Conservation (phyloP, 2,797 vertebrate genomes). For the Jordanella pulchra region DNA sequence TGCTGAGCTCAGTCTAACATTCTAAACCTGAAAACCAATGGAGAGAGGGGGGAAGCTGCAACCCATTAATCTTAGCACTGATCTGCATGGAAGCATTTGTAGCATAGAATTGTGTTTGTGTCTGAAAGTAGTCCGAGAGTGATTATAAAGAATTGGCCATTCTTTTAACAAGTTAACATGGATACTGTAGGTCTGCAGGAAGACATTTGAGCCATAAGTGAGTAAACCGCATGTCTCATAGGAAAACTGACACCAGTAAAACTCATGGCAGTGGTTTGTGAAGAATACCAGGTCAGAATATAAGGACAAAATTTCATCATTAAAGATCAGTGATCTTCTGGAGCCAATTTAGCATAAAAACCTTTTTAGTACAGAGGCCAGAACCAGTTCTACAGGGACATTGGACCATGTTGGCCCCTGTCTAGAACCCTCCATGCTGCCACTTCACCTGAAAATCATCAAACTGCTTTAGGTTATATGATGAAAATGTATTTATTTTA, state of each 20-base stretch:
- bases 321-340: not conserved
- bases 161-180: not conserved
- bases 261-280: not conserved
- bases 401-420: too few relatives aligned
- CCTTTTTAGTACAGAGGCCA: too few relatives aligned
- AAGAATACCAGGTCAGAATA: not conserved
- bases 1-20: conserved; percentile 35
- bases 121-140: conserved; percentile 36
- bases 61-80: conserved; percentile 46
- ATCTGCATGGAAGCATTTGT: conserved; percentile 35
- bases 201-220: not conserved
- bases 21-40: conserved; percentile 29
- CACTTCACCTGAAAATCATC: too few relatives aligned
- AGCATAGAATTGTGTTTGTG: conserved; percentile 11
- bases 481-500: too few relatives aligned
- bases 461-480: not conserved
- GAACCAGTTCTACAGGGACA: too few relatives aligned
- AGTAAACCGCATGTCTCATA: not conserved
- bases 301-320: not conserved
- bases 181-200: not conserved
- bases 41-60: conserved; percentile 24
- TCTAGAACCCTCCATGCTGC: too few relatives aligned
- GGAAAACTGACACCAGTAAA: not conserved
- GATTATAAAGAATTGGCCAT: conserved; percentile 55
- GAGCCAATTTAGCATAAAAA: not conserved